Base-by-base conservation (phyloP, 2,888 invertebrate genomes). In the Tetragonula carbonaria region DNA sequence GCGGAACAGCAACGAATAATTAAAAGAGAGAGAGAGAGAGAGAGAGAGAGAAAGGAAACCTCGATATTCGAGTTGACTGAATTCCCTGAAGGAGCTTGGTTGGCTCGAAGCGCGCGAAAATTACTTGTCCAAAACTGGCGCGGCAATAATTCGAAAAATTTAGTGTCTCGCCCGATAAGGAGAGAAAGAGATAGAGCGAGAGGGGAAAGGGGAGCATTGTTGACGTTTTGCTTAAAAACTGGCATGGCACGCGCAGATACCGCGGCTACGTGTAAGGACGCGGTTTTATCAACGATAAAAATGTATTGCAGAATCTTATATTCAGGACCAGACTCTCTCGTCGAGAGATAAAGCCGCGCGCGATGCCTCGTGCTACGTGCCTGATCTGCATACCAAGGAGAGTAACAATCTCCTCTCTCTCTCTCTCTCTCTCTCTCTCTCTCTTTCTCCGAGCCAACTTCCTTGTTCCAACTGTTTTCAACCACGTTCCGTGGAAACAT, bases 301-400 rank as follows among this genome's bases (percentile, higher is more conserved):
- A 91, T 90, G 88, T 91, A 91, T 91, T 90, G 89, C 87, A 75
- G 87, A 90, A 90, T 90, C 91, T 90, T 91, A 88, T 91, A 91
- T 91, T 90, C 91, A 91, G 59, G 87, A 80, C 90, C 83, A 88
- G 86, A 85, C 89, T 71, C 84, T 76, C 81, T 28, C 28, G 75
- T 72, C 85, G 80, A 51, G 78, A 88, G 90, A 91, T 91, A 91
- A 89, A 91, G 87, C 87, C 86, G 87, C 75, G 86, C 86, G 77
- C 87, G 87, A 87, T 88, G 88, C 87, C 85, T 85, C 87, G 87
- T 72, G 85, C 72, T 90, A 90, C 91, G 90, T 91, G 91, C 87
- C 88, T 82, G 91, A 91, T 91, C 90, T 89, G 88, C 89, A 87
- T 87, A 80, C 84, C 82, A 68, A 79, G 85, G 80, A 85, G 87